Conservation (phyloP, 2,888 invertebrate genomes). For the Microctonus hyperodae region DNA sequence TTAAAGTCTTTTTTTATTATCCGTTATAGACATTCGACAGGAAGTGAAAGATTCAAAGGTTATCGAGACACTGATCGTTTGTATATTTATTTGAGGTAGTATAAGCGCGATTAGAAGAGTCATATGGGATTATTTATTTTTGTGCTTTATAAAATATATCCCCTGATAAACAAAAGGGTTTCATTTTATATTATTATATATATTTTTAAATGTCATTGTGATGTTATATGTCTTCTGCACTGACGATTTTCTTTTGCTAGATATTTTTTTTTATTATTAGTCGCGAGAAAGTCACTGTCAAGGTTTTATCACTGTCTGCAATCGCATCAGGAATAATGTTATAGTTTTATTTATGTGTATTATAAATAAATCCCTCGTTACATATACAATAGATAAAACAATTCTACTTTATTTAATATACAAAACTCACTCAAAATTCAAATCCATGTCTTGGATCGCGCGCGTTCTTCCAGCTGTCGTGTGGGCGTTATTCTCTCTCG, state of each 20-base stretch:
- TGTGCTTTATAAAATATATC: too few species aligned
- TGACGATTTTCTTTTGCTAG: too few species aligned
- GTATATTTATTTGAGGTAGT: too few species aligned
- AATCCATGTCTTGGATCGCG: slow-evolving; percentile 15
- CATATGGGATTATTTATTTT: too few species aligned
- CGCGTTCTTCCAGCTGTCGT: slow-evolving; percentile 7
- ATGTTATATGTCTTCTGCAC: too few species aligned
- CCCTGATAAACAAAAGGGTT: too few species aligned
- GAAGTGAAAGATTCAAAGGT: slow-evolving; percentile 11
- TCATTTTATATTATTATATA: too few species aligned
- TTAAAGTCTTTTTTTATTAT: neutral
- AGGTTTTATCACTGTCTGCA: neutral
- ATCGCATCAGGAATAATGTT: neutral
- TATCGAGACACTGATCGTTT: neutral
- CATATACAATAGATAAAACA: slow-evolving; percentile 4
- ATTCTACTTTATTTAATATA: slow-evolving; percentile 11
- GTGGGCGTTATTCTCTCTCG: slow-evolving; percentile 7
- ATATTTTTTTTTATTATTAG: too few species aligned
- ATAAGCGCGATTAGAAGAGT: too few species aligned
- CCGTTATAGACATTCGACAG: neutral
- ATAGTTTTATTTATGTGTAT: neutral
- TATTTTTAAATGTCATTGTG: too few species aligned
- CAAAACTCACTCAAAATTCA: slow-evolving; percentile 20
- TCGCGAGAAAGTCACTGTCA: neutral
- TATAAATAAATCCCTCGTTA: neutral